Conservation (phyloP, 2,113 vertebrate species). For the Eretmochelys imbricata region DNA sequence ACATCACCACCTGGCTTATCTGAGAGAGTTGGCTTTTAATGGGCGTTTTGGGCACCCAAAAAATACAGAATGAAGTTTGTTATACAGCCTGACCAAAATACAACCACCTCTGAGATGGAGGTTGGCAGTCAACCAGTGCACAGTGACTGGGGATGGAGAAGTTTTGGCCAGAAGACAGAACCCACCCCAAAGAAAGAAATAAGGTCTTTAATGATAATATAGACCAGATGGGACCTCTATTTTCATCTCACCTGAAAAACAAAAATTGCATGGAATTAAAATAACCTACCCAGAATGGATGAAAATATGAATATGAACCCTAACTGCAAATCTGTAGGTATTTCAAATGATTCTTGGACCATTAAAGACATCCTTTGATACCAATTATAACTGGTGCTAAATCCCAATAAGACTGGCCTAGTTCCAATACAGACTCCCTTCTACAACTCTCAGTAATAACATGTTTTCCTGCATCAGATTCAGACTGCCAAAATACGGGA, state of each 20-base stretch:
- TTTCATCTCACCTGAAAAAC: too few species aligned
- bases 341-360: neutral
- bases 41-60: neutral
- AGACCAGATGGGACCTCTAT: too few species aligned
- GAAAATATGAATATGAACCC: too few species aligned
- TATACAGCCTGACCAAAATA: neutral
- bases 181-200: neutral
- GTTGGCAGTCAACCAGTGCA: neutral
- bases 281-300: too few species aligned
- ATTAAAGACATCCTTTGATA: neutral
- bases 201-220: too few species aligned
- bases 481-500: neutral
- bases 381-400: neutral
- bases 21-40: neutral
- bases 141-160: neutral
- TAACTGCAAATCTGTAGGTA: neutral
- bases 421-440: neutral
- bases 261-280: too few species aligned
- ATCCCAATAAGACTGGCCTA: neutral
- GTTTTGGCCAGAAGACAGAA: neutral
- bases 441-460: neutral
- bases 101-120: neutral
- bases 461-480: neutral
- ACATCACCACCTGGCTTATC: rapidly evolving
- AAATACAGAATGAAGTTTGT: neutral